These are phyloP conservation scores for Myotis lucifugus DNA, from an alignment of 2,113 vertebrate species.

Conservation along the genomic window DNA sequence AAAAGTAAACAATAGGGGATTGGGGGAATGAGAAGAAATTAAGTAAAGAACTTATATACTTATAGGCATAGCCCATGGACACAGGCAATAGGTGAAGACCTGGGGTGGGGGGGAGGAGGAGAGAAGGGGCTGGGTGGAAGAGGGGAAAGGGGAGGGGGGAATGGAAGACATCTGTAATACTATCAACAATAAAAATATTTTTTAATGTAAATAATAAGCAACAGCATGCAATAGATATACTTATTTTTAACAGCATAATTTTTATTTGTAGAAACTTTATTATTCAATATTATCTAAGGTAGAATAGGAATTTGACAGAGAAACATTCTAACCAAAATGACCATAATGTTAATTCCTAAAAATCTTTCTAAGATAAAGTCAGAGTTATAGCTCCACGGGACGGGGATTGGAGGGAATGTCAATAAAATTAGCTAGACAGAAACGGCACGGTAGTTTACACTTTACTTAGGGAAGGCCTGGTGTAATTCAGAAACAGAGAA, in stretches of 20 bases:
- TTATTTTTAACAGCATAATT: not conserved
- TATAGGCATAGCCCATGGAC: no score
- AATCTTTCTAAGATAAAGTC: conserved; percentile 32
- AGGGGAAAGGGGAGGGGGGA: no score
- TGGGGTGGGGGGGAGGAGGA: no score
- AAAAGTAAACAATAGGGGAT: no score
- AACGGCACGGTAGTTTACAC: not conserved
- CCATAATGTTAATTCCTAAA: conserved; percentile 31
- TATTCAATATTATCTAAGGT: not conserved
- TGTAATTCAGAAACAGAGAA: conserved; percentile 18
- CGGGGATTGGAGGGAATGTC: rapidly evolving
- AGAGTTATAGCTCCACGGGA: not conserved
- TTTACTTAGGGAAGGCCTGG: not conserved
- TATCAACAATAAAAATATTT: no score
- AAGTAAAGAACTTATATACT: no score
- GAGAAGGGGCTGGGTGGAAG: no score
- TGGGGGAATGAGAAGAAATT: no score
- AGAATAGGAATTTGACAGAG: not conserved
- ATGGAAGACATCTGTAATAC: no score
- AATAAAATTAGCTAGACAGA: conserved; percentile 29
- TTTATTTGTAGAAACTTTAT: not conserved
- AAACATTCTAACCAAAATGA: not conserved
- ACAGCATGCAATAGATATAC: not conserved
- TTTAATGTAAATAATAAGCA: not conserved
- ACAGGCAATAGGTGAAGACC: no score